Base-by-base conservation (phyloP, 2,797 vertebrate species). In the Siniperca scherzeri region DNA sequence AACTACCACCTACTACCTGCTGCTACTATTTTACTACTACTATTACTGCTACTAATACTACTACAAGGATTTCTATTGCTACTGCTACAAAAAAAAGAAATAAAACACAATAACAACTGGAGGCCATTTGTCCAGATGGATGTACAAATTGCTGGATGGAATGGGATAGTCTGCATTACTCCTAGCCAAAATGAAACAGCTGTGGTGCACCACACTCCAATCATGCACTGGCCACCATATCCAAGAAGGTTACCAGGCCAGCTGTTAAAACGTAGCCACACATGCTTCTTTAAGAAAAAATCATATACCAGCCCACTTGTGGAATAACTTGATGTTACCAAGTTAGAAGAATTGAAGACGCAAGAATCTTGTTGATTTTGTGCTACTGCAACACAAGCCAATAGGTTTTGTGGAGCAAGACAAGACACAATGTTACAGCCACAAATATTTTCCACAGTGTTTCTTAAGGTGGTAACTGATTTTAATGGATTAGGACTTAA, bases 221-320 rank as follows among this genome's bases (percentile, higher is more conserved):
- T 80, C 84, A 81, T 68, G 56, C 25, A 66, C 81, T 38, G 65
- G 61, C 55, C 72, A 80, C 65, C 42, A 60, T 38, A 52, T 74
- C 65, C 65, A 74, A 72, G 66, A 81, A 86, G 77, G 87, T 90
- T 82, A 83, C 48, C 13, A 22, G 74, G 75, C 52, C 86, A 87
- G 86, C 87, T 91, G 82, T 82, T 81, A 40, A 76, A 89, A 82
- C 40, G 44, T 11, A 60, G 38, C 52, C 33, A 48, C 66, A 78
- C 80, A 80, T 89, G 70, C 77, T 64, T 86, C 42, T 74, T 38
- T 66, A 27, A 61, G 52, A 4, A n/a, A 61, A 70, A 42, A 42
- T 33, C 22, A 52, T 22, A 53, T 11, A 78, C 40, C 10, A 56
- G 38, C 72, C 68, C 72, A 62, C 13, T 69, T 42, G 40, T 70